Evolutionary conservation across 2,797 vertebrate species (phyloP), one percentile per base, ranked within the genome.

Genomic region (Epinephelus coioides): DNA sequence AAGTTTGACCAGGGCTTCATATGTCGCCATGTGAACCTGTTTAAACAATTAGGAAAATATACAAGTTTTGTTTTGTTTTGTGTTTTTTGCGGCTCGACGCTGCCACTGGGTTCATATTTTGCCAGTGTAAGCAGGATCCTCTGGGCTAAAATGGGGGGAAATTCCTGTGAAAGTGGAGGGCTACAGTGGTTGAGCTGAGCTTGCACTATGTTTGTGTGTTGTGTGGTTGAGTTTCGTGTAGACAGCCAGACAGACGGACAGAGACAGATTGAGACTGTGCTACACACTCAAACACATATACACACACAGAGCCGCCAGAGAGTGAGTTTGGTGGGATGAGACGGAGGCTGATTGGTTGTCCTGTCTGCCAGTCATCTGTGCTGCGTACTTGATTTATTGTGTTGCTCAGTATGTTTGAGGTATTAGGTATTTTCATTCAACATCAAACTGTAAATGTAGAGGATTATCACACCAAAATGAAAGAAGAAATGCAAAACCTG

Each of bases 191-290:
- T 80, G 81, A 89, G 92, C 89, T 92, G 91, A 92, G 90, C 80
- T 90, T 90, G 92, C 91, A 89, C 66, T 93, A 84, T 91, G 82
- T 87, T 90, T 91, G 87, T 88, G 90, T 89, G 86, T 92, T 86
- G 87, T 91, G 92, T 81, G 92, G 93, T 91, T 91, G 87, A 76
- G 63, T 67, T 77, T 78, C 43, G 57, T 78, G 86, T 76, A 78
- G 86, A 88, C 83, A 64, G 82, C 40, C 82, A 79, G 74, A 70
- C 81, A 73, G 78, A 79, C 66, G 69, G 72, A 73, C 69, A 88
- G 76, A 87, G 73, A 90, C 69, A 2, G 49, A 86, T 74, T 61
- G 82, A 88, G 77, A 69, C 66, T 67, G 46, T 46, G 27, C 72
- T 38, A 14, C 68, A 50, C 1, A 3, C n/a, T 34, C 66, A 53